These are phyloP conservation scores for Poeciliopsis prolifica DNA, from an alignment of 2,113 vertebrate species.

Conservation along the genomic window DNA sequence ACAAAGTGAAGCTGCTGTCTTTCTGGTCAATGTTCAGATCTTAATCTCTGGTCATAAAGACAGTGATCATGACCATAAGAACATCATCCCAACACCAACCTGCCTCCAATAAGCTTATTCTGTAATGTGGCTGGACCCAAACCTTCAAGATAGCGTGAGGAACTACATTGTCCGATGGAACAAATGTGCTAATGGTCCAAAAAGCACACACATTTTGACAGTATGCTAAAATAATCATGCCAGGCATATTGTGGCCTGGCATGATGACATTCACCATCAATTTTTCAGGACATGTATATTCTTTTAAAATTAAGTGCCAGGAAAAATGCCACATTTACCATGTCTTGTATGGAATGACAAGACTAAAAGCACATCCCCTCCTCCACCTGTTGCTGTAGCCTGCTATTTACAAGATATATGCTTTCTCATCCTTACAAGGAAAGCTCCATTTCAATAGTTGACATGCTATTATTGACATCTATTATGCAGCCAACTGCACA, in stretches of 20 bases:
- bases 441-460: not conserved
- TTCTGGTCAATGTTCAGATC: no score
- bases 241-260: no score
- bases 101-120: not conserved
- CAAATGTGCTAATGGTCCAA: no score
- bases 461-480: not conserved
- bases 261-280: no score
- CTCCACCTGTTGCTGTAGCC: not conserved
- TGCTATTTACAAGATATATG: not conserved
- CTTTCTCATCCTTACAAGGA: not conserved
- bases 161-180: not conserved
- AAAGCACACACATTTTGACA: no score
- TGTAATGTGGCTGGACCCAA: not conserved
- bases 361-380: not conserved
- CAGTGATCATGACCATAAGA: not conserved
- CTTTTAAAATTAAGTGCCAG: not conserved
- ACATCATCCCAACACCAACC: not conserved
- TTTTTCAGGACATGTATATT: not conserved
- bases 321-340: no score
- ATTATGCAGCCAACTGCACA: not conserved
- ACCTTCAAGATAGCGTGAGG: not conserved
- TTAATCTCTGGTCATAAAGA: no score
- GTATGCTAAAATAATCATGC: no score
- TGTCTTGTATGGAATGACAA: no score
- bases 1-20: no score